Conservation (phyloP, 64 coral and sea anemone species). For the Montipora foliosa region DNA sequence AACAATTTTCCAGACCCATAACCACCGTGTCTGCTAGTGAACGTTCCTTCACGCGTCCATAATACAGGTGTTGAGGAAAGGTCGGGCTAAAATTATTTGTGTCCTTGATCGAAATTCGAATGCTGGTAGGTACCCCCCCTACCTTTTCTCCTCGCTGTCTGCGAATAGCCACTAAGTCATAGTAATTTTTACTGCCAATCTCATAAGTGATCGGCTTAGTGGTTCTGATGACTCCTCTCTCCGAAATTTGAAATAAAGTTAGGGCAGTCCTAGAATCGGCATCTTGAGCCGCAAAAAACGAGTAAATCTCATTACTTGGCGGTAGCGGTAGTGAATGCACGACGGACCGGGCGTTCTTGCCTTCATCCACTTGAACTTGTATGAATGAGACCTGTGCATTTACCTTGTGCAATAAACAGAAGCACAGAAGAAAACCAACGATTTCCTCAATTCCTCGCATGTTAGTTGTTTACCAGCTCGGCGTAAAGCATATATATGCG, state of each 20-base stretch:
- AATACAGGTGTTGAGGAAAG: slow-evolving; percentile 70
- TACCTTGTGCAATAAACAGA: slow-evolving; percentile 31
- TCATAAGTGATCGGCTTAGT: slow-evolving; percentile 64
- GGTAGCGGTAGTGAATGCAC: slow-evolving; percentile 24
- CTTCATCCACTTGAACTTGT: neutral
- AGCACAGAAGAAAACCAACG: slow-evolving; percentile 33
- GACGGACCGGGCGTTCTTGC: neutral
- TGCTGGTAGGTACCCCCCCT: slow-evolving; percentile 70
- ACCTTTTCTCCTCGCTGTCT: slow-evolving; percentile 54
- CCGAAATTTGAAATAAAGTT: slow-evolving; percentile 70
- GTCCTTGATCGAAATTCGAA: slow-evolving; percentile 69
- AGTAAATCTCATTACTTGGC: slow-evolving; percentile 51
- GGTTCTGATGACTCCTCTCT: slow-evolving; percentile 67
- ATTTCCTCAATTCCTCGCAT: slow-evolving; percentile 34
- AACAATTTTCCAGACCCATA: slow-evolving; percentile 78
- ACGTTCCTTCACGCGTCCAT: slow-evolving; percentile 68
- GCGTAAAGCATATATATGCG: neutral
- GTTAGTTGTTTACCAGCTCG: neutral
- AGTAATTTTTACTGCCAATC: slow-evolving; percentile 73
- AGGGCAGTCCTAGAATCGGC: slow-evolving; percentile 25
- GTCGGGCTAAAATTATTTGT: slow-evolving; percentile 88
- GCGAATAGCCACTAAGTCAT: slow-evolving; percentile 76
- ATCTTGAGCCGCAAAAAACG: slow-evolving; percentile 54
- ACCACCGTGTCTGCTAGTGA: slow-evolving; percentile 65
- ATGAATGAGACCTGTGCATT: neutral